phyloP scores from a whole-genome alignment of 1,140 invertebrate species.

The Manduca sexta region DNA sequence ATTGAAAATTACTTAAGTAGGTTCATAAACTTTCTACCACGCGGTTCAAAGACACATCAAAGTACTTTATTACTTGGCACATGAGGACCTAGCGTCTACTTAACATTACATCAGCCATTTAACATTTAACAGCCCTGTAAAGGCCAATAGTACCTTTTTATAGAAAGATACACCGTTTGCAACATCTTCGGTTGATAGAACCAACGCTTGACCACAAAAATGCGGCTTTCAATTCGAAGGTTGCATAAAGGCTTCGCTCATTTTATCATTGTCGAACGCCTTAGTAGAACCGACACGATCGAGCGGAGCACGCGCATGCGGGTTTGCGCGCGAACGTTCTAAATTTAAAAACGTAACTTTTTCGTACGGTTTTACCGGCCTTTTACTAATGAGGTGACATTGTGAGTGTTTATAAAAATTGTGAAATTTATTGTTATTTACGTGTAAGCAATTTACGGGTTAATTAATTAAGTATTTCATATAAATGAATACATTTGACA shows the following conservation, averaged over 20 bases:
- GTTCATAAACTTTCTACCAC: too few relatives aligned
- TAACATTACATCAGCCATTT: too few relatives aligned
- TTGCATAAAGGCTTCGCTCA: constrained; percentile 63
- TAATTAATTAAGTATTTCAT: not conserved
- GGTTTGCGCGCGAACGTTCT: constrained; percentile 27
- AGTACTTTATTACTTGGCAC: too few relatives aligned
- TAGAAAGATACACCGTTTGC: constrained; percentile 27
- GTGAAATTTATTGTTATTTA: not conserved
- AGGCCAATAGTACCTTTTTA: constrained; percentile 34
- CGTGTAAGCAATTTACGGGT: not conserved
- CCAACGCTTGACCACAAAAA: constrained; percentile 62
- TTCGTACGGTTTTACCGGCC: constrained; percentile 20
- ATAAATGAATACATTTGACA: not conserved
- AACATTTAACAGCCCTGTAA: constrained; percentile 21
- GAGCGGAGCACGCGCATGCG: constrained; percentile 41
- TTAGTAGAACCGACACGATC: constrained; percentile 51
- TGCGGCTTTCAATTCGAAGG: constrained; percentile 64
- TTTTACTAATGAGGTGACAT: constrained; percentile 44
- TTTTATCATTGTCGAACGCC: constrained; percentile 44
- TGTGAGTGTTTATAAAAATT: constrained; percentile 9
- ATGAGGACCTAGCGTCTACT: too few relatives aligned
- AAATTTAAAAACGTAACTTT: constrained; percentile 18
- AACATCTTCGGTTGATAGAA: constrained; percentile 45
- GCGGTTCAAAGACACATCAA: too few relatives aligned
- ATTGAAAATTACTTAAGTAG: too few relatives aligned